Base-by-base conservation (phyloP, 2,113 vertebrate species). In the Paracanthobrama guichenoti region DNA sequence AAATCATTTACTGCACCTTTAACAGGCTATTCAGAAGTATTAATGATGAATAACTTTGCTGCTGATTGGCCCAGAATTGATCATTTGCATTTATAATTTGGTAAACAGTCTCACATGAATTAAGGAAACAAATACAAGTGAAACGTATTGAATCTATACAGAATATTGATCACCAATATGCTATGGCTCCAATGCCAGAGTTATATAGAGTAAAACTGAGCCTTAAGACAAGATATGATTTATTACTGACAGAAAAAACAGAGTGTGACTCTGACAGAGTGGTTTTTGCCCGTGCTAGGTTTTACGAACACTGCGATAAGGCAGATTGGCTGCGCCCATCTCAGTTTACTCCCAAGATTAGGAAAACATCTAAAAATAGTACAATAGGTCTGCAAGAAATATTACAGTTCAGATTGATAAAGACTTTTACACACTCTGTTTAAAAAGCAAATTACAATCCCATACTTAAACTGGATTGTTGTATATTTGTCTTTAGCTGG, bases 141-240 rank as follows among this genome's bases (percentile, higher is more conserved):
- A 64, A 28, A 26, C 4, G 28, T 26, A 64, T 28, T 26, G 11
- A 28, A 64, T 64, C 24, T 13, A 28, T 64, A 64, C 60, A 64
- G 60, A 26, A 64, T 28, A 64, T 12, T 28, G 24, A 28, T 26
- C n/a, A 12, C 24, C 60, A 28, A 12, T 64, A 28, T 2, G 11
- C 60, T 62, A 62, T 12, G 60, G 14, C 64, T 8, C 64, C 64
- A 67, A 67, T 7, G 1, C 28, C 16, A 39, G 31, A 20, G 20
- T 10, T 71, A 71, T 42, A 71, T 44, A n/a, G 18, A 44, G 10
- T 44, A 71, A 71, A 71, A 20, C 66, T 69, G 7, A 31, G 64
- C 31, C 64, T 67, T 67, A 67, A 67, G 28, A 67, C 64, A 35
- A 35, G 13, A 67, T 35, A 67, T 67, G 64, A 67, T 67, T 35